phyloP scores from a whole-genome alignment of 1,140 invertebrate species.

The Arctopsyche grandis region DNA sequence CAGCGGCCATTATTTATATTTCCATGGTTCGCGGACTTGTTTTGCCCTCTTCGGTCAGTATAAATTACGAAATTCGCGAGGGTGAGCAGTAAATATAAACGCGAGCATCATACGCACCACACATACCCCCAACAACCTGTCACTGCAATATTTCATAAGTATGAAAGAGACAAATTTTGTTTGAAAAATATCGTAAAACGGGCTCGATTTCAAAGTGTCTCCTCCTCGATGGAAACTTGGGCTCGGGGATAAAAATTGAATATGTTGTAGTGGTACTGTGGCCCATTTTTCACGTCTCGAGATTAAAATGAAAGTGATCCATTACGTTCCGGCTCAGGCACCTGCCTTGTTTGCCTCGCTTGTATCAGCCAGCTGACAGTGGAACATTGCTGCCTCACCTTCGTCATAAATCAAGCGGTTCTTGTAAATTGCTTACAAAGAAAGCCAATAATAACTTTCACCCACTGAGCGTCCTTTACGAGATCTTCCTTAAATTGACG shows the following conservation, averaged over 20 bases:
- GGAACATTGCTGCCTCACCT: slow-evolving; percentile 34
- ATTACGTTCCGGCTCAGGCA: slow-evolving; percentile 9
- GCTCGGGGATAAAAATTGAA: background rate
- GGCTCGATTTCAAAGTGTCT: too few species aligned
- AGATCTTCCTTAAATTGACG: slow-evolving; percentile 26
- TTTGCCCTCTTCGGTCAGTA: slow-evolving; percentile 42
- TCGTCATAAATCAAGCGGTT: slow-evolving; percentile 43
- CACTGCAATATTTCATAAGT: background rate
- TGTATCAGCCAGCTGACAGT: slow-evolving; percentile 42
- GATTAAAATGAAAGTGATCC: slow-evolving; percentile 45
- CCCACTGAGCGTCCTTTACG: slow-evolving; percentile 25
- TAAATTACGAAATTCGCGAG: slow-evolving; percentile 39
- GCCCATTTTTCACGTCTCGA: slow-evolving; percentile 31
- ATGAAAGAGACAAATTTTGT: background rate
- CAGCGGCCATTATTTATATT: slow-evolving; percentile 46
- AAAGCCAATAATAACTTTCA: slow-evolving; percentile 48
- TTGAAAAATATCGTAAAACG: background rate
- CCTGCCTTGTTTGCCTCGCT: slow-evolving; percentile 35
- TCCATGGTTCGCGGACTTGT: slow-evolving; percentile 28
- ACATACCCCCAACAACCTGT: background rate
- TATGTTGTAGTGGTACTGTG: background rate
- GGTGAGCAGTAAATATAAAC: slow-evolving; percentile 15
- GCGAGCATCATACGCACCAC: slow-evolving; percentile 12
- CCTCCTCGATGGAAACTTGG: too few species aligned
- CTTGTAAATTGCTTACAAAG: slow-evolving; percentile 47